Evolutionary conservation across 1,140 invertebrate species (phyloP), one percentile per base, ranked within the genome.

Genomic region (Heliothis virescens): DNA sequence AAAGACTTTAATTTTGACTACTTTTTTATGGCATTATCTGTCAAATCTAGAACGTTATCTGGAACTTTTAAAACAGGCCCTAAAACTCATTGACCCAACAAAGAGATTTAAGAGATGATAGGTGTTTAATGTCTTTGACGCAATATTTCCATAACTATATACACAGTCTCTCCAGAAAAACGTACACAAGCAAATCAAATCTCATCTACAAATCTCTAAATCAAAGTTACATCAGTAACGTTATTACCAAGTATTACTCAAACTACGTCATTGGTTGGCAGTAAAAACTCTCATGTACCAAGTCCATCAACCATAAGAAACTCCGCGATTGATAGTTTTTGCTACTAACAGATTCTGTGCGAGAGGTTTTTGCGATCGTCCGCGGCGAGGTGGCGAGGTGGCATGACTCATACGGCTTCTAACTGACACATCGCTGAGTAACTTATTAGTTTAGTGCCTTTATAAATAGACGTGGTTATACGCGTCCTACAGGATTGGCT

Each of bases 381-480:
- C 9, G 62, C 10, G n/a, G 41, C 5, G 34, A 41, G 34, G 34
- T 41, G 34, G 34, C 34, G 34, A 41, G 34, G 5, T 41, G 34
- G 34, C 34, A 53, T 71, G 67, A 71, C 4, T 71, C 48, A 71
- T 67, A 67, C 63, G 63, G 67, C 48, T 71, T 71, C 67, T 50
- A 16, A 62, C 13, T 26, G 41, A 67, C 63, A 47, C 67, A 71
- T 71, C 67, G 48, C 48, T 16, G 11, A 5, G 48, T 29, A 52
- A 50, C 18, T 71, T 71, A 71, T 67, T 67, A 67, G 16, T 67
- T 67, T 67, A 67, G 47, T 52, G 52, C 11, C 41, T 53, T 71
- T 71, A 71, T 53, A 71, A 53, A 71, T 71, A 69, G 47, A 69
- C 26, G 13, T 57, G 34, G 34, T 34, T 34, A 7, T 41, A 41